Conservation (phyloP, 1,140 invertebrate genomes). For the Pristionchus pacificus region DNA sequence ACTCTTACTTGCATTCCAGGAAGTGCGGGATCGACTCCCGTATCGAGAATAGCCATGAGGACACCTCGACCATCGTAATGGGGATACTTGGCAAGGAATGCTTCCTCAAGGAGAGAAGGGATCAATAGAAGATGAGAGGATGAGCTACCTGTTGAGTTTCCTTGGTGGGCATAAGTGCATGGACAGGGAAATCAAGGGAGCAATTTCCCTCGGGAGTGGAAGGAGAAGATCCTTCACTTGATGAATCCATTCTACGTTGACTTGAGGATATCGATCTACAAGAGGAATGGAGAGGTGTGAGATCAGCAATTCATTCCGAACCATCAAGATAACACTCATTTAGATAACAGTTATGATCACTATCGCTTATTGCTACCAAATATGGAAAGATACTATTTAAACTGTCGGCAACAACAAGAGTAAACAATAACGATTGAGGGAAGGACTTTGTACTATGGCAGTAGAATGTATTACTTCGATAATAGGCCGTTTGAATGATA, state of each 20-base stretch:
- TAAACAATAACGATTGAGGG: too few relatives aligned
- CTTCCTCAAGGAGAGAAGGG: slow-evolving; percentile 63
- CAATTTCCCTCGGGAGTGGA: slow-evolving; percentile 1
- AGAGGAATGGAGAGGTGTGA: neutral
- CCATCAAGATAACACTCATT: neutral
- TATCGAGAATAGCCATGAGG: slow-evolving; percentile 90
- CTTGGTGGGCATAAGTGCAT: slow-evolving; percentile 28
- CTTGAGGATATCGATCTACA: neutral
- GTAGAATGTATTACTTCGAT: too few relatives aligned
- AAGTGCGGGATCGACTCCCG: slow-evolving; percentile 91
- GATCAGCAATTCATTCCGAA: neutral
- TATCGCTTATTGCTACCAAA: too few relatives aligned
- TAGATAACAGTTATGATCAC: neutral
- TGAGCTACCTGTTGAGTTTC: slow-evolving; percentile 27
- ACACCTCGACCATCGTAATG: slow-evolving; percentile 85
- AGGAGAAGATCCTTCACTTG: neutral
- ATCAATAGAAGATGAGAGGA: neutral
- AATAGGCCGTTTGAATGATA: too few relatives aligned
- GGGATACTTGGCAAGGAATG: slow-evolving; percentile 84
- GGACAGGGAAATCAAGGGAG: slow-evolving; percentile 13
- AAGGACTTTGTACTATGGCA: too few relatives aligned
- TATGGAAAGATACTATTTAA: too few relatives aligned
- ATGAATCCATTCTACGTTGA: neutral
- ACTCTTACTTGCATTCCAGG: slow-evolving; percentile 75
- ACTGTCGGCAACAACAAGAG: too few relatives aligned